Evolutionary conservation across 2,888 invertebrate species (phyloP), one percentile per base, ranked within the genome.

Genomic region (Limnephilus marmoratus): DNA sequence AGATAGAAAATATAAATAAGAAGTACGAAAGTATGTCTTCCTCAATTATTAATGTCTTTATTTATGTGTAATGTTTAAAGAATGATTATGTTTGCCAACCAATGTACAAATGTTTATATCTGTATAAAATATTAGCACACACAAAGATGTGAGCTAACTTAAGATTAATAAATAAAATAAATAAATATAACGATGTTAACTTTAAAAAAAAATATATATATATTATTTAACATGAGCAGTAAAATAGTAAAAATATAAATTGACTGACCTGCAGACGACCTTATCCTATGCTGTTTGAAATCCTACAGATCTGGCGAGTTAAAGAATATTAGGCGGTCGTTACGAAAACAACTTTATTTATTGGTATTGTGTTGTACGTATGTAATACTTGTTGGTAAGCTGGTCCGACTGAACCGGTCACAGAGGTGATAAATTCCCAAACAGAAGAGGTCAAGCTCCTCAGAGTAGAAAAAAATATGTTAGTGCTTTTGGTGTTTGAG

Each of bases 361-460:
- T 68, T 68, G 24, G 68, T 68, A n/a, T 68, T 68, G 68, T 68
- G n/a, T 9, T 68, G 68, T 68, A 68, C 68, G 68, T 68, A 68
- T 68, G 68, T n/a, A 7, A n/a, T 9, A n/a, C 24, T 11, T 7
- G 24, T n/a, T 68, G 68, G 68, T n/a, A n/a, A 68, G 68, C 68
- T 68, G 68, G 68, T n/a, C 24, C 24, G 9, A 9, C 68, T 68
- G 68, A 68, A 68, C 68, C 68, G 68, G 68, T 68, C 68, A 68
- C 68, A 68, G 68, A 68, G 68, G 68, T 68, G 68, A 68, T 68
- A 68, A 68, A 68, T 68, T 68, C 68, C 68, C 68, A n/a, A 68
- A 68, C 24, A n/a, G 24, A 24, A 68, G 68, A 68, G 68, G 68
- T 68, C 68, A 68, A 68, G 24, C 68, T 68, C 68, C 68, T 68